Conservation (phyloP, 2,113 vertebrate species). For the Piprites chloris region DNA sequence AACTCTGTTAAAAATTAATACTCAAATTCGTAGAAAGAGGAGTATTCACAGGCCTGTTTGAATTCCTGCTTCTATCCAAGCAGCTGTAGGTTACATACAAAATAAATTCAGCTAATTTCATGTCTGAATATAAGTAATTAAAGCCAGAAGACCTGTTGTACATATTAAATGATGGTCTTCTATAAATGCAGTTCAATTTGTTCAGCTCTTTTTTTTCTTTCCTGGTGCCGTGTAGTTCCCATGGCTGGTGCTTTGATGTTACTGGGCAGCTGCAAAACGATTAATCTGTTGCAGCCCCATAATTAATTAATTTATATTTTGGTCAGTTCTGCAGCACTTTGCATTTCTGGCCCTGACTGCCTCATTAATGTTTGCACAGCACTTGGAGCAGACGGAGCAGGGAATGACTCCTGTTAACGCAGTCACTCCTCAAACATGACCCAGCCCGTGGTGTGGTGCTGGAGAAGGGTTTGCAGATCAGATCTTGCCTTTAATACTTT, state of each 20-base stretch:
- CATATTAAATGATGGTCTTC: neutral
- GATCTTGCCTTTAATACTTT: neutral
- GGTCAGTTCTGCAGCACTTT: conserved; percentile 15
- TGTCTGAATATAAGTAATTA: conserved; percentile 12
- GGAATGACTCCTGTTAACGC: neutral
- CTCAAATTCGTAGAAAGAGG: neutral
- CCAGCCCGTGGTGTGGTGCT: neutral
- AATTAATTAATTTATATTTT: conserved; percentile 37
- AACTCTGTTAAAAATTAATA: neutral
- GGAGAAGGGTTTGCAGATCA: neutral
- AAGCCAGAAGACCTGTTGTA: neutral
- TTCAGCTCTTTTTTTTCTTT: neutral
- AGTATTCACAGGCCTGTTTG: neutral
- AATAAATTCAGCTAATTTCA: neutral
- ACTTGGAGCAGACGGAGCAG: neutral
- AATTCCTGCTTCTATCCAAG: neutral
- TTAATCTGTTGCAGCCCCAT: neutral
- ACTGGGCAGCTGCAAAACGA: neutral
- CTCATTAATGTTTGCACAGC: conserved; percentile 1
- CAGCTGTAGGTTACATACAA: neutral
- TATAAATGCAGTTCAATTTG: neutral
- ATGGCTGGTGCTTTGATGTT: neutral
- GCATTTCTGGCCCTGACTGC: neutral
- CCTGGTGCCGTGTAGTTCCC: neutral
- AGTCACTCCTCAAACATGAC: neutral